Evolutionary conservation across 2,888 invertebrate genomes (phyloP).

Genomic region (Agrotis exclamationis): DNA sequence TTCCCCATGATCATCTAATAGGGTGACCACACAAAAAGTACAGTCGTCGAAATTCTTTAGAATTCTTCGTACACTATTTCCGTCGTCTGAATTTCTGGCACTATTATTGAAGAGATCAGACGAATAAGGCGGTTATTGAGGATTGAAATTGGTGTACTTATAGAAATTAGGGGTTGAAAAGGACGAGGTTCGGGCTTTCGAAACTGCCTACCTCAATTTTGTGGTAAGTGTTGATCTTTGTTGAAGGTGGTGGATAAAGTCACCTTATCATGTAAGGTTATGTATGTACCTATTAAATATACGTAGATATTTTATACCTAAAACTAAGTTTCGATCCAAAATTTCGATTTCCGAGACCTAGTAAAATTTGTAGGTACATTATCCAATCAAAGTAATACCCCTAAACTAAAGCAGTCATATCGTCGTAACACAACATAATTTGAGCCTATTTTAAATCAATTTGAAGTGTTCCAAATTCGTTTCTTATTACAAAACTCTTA

Average conservation of each 20-base stretch:
- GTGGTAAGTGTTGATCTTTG: conserved; percentile 45
- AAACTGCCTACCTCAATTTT: conserved; percentile 45
- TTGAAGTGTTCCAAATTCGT: not conserved
- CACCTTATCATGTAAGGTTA: not conserved
- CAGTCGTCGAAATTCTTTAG: conserved; percentile 47
- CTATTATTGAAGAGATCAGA: conserved; percentile 53
- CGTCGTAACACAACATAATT: too few relatives aligned
- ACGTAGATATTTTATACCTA: not conserved
- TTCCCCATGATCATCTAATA: conserved; percentile 79
- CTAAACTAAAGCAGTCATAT: too few relatives aligned
- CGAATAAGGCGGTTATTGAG: conserved; percentile 60
- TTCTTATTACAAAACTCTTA: not conserved
- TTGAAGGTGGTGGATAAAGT: conserved; percentile 8
- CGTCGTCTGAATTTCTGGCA: conserved; percentile 33
- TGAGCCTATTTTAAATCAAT: too few relatives aligned
- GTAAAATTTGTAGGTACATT: not conserved
- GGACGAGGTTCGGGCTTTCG: conserved; percentile 20
- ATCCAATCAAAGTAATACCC: not conserved
- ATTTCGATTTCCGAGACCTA: too few relatives aligned
- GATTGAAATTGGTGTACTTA: conserved; percentile 66
- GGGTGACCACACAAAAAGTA: conserved; percentile 65
- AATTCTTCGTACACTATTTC: conserved; percentile 65
- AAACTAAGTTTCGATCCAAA: not conserved
- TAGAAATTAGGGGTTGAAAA: conserved; percentile 60
- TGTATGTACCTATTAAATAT: not conserved